Evolutionary conservation across 1,140 invertebrate species (phyloP).

Genomic region (Acromyrmex charruanus): DNA sequence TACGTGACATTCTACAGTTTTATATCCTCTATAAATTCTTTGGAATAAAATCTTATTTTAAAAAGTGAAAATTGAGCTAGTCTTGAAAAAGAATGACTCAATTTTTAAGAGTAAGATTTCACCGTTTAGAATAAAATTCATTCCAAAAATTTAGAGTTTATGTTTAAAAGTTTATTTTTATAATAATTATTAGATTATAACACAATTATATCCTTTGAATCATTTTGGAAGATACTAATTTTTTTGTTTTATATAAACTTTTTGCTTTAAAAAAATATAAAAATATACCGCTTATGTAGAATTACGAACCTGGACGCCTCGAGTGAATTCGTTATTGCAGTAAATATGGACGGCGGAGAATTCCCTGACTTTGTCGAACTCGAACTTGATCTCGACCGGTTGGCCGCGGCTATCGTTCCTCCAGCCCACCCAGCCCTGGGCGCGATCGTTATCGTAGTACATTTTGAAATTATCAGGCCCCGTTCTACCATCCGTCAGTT

Average conservation of each 20-base stretch:
- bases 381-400: conserved; percentile 92
- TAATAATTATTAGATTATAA: neutral
- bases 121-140: no score
- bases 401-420: conserved; percentile 91
- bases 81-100: no score
- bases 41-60: no score
- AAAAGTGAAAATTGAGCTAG: no score
- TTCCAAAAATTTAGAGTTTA: no score
- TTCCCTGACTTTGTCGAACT: conserved; percentile 95
- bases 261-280: neutral
- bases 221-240: no score
- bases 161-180: neutral
- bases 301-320: conserved; percentile 90
- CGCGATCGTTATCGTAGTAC: conserved; percentile 87
- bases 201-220: neutral
- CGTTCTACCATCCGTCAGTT: conserved; percentile 90
- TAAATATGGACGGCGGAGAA: conserved; percentile 94
- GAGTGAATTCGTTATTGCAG: conserved; percentile 93
- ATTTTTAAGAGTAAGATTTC: no score
- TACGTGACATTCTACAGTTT: neutral
- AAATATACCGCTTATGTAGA: neutral
- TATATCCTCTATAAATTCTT: neutral
- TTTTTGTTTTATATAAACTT: neutral
- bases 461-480: conserved; percentile 92
- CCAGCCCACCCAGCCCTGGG: conserved; percentile 97